phyloP scores from a whole-genome alignment of 2,113 vertebrate genomes.

The Scolopax mira region DNA sequence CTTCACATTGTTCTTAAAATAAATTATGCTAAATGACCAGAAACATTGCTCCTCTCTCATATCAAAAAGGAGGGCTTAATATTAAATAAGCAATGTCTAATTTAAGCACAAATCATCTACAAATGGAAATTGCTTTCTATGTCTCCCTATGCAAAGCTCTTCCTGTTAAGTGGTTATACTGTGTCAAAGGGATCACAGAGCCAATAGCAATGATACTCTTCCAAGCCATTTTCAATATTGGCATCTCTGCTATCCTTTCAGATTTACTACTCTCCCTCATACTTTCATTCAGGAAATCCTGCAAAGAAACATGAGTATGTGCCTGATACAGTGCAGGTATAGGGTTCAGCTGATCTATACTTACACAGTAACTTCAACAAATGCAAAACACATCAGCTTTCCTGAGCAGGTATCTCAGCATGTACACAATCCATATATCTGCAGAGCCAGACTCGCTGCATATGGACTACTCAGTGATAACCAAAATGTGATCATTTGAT shows the following conservation, averaged over 20 bases:
- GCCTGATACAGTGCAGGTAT: neutral
- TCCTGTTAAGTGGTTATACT: neutral
- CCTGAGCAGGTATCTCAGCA: neutral
- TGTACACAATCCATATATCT: rapidly evolving
- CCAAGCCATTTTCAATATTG: neutral
- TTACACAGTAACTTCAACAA: neutral
- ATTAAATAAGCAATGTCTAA: neutral
- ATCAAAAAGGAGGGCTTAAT: neutral
- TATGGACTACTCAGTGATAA: neutral
- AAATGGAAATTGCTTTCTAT: neutral
- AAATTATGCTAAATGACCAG: neutral
- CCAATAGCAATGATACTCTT: neutral
- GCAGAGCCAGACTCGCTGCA: neutral
- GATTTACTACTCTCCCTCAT: neutral
- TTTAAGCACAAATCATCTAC: neutral
- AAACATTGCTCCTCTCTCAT: neutral
- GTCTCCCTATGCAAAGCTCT: neutral
- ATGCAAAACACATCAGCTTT: neutral
- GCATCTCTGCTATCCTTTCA: neutral
- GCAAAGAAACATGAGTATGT: neutral
- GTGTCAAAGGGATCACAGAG: neutral
- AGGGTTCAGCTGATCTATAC: neutral
- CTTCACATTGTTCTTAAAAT: neutral
- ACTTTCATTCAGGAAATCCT: neutral
- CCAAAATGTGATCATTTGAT: neutral